Percentiles rank a stretch among this genome's conserved stretches.
phyloP scores from a whole-genome alignment of 2,888 invertebrate species.

The Ormyrus labotus region DNA sequence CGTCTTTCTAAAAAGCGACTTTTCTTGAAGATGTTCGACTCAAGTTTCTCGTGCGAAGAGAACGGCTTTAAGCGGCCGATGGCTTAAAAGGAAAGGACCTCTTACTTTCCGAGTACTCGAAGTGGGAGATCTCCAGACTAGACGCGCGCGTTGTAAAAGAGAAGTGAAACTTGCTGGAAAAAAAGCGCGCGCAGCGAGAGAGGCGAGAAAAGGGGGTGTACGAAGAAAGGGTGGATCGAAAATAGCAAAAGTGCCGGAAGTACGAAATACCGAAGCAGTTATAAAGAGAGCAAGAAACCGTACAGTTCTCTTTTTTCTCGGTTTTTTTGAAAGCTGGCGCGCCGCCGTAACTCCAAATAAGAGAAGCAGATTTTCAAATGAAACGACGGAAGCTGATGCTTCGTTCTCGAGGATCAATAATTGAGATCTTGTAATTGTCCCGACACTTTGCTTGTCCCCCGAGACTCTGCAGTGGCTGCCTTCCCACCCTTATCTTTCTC shows the following conservation, averaged over 20 bases:
- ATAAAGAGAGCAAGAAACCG: not conserved
- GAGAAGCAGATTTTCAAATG: not conserved
- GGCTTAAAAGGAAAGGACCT: conserved; percentile 52
- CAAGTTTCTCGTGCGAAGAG: conserved; percentile 26
- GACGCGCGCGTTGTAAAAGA: not conserved
- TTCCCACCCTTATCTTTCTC: not conserved
- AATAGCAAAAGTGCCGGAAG: conserved; percentile 26
- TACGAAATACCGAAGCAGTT: conserved; percentile 16
- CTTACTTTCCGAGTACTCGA: conserved; percentile 41
- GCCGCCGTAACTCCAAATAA: not conserved
- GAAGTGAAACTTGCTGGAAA: conserved; percentile 18
- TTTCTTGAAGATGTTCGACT: conserved; percentile 29
- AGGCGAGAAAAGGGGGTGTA: not conserved
- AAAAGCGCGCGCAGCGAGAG: conserved; percentile 15
- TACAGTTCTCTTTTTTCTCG: not conserved
- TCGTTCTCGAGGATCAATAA: conserved; percentile 49
- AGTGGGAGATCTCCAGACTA: conserved; percentile 40
- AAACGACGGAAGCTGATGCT: conserved; percentile 38
- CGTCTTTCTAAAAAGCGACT: conserved; percentile 1
- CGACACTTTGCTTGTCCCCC: conserved; percentile 27
- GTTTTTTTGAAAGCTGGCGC: not conserved
- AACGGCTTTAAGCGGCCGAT: conserved; percentile 40
- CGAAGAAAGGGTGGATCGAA: conserved; percentile 19
- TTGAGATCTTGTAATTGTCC: conserved; percentile 60
- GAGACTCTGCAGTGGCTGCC: not conserved